phyloP scores from a whole-genome alignment of 2,888 invertebrate species.

The Cetonia aurata region DNA sequence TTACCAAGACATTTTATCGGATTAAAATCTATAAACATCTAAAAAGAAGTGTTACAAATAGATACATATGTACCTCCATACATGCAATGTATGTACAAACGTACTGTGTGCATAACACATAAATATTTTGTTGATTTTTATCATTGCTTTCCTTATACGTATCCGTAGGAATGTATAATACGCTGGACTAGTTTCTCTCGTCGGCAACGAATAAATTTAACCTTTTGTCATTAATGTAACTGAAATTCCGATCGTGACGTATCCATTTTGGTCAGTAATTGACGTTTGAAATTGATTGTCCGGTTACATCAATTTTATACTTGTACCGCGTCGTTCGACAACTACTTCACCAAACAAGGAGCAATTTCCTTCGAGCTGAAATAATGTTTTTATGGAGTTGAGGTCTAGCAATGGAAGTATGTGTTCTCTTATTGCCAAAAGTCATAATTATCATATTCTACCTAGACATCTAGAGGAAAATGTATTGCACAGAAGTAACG shows the following conservation, averaged over 20 bases:
- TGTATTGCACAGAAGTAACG: too few relatives aligned
- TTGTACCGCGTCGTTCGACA: neutral
- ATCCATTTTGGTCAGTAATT: conserved; percentile 17
- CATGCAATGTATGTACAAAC: too few relatives aligned
- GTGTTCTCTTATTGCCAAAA: too few relatives aligned
- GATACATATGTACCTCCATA: too few relatives aligned
- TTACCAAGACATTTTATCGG: too few relatives aligned
- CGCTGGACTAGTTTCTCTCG: conserved; percentile 11
- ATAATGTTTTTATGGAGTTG: neutral
- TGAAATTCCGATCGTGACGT: conserved; percentile 18
- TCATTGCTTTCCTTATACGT: conserved; percentile 8
- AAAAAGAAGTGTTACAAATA: too few relatives aligned
- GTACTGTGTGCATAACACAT: too few relatives aligned
- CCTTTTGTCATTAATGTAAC: conserved; percentile 6
- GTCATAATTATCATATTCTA: too few relatives aligned
- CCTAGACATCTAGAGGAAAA: too few relatives aligned
- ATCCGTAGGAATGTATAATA: neutral
- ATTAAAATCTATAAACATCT: too few relatives aligned
- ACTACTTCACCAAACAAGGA: conserved; percentile 10
- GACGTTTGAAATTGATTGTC: conserved; percentile 16
- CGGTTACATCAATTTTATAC: conserved; percentile 12
- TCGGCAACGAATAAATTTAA: conserved; percentile 16
- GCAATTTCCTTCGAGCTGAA: conserved; percentile 3
- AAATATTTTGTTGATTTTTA: conserved; percentile 6
- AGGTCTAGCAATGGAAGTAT: too few relatives aligned